Conservation (phyloP, 2,113 vertebrate genomes). For the Grantiella picta region DNA sequence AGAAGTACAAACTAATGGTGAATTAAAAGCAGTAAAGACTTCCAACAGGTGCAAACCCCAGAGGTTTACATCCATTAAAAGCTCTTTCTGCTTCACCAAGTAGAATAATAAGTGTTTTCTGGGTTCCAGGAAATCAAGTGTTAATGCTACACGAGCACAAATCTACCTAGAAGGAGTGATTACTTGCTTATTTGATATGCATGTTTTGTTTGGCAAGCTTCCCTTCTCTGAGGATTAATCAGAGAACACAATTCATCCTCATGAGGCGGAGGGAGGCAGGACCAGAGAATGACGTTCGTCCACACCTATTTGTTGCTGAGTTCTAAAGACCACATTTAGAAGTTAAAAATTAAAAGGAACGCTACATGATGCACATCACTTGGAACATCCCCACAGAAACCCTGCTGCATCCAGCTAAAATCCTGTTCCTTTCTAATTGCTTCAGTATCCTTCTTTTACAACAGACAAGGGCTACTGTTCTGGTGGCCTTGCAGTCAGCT, state of each 20-base stretch:
- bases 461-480: background rate
- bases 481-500: background rate
- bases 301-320: background rate
- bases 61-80: background rate
- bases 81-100: background rate
- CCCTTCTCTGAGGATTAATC: background rate
- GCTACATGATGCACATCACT: background rate
- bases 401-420: background rate
- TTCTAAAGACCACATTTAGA: background rate
- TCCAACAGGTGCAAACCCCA: background rate
- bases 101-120: background rate
- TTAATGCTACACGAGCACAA: background rate
- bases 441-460: background rate
- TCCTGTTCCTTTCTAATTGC: background rate
- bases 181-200: background rate
- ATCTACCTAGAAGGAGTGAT: background rate
- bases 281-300: background rate
- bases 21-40: constrained; percentile 1
- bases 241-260: background rate
- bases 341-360: background rate
- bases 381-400: background rate
- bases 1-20: background rate
- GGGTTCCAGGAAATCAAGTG: background rate
- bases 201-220: background rate
- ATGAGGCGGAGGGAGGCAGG: background rate